Evolutionary conservation across 2,888 invertebrate species (phyloP).

Genomic region (Entomobrya multifasciata): DNA sequence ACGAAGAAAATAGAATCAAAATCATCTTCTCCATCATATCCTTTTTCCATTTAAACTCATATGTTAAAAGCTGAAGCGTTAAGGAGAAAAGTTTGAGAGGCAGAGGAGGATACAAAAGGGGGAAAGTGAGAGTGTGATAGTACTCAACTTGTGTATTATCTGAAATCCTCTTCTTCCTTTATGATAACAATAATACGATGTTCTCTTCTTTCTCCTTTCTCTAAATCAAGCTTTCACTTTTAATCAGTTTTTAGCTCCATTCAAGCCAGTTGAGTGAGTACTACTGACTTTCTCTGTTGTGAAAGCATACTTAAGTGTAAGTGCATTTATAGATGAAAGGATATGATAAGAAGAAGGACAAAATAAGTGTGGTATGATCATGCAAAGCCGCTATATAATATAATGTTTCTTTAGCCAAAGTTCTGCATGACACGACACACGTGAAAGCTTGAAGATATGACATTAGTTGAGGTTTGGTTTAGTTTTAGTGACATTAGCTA

Average conservation of each 20-base stretch:
- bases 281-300: too few species aligned
- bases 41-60: not conserved
- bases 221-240: slow-evolving; percentile 13
- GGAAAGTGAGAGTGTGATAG: not conserved
- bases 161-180: not conserved
- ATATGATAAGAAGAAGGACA: not conserved
- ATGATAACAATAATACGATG: not conserved
- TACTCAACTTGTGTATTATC: not conserved
- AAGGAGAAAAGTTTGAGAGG: not conserved
- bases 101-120: not conserved
- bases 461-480: too few species aligned
- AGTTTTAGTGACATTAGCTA: too few species aligned
- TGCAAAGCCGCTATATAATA: too few species aligned
- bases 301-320: not conserved
- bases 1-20: too few species aligned
- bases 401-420: not conserved
- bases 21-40: too few species aligned
- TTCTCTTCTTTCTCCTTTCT: not conserved
- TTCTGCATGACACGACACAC: not conserved
- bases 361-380: not conserved
- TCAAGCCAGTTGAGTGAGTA: not conserved
- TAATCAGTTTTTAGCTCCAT: not conserved
- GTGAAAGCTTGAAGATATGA: not conserved
- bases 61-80: not conserved
- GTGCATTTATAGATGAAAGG: not conserved